A percentile compares a stretch with the other conserved stretches of the same genome.
These are phyloP conservation scores for Campylorhamphus procurvoides DNA, from an alignment of 2,113 vertebrate species.

Conservation along the genomic window DNA sequence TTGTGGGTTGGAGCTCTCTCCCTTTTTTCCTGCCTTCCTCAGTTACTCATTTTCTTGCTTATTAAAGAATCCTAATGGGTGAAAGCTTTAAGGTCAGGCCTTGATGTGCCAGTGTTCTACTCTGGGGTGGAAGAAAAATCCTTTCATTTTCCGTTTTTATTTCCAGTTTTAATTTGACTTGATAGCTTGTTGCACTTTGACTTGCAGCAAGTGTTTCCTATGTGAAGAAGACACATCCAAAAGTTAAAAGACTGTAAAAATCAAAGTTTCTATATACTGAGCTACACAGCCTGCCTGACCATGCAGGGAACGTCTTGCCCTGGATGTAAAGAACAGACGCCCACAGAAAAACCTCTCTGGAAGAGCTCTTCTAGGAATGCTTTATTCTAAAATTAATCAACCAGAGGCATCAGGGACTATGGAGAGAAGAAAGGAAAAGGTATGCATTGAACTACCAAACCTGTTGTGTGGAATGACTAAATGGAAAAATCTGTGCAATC, in stretches of 20 bases:
- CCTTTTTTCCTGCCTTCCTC: not conserved
- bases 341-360: not conserved
- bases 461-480: not conserved
- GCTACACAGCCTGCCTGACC: not conserved
- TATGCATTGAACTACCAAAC: not conserved
- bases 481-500: not conserved
- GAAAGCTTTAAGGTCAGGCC: constrained; percentile 39
- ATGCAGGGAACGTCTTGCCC: constrained; percentile 11
- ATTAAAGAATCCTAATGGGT: not conserved
- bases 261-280: constrained; percentile 13
- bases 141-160: not conserved
- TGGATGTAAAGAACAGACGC: not conserved
- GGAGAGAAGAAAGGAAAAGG: not conserved
- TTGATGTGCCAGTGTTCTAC: not conserved
- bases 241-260: constrained; percentile 37
- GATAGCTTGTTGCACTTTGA: constrained; percentile 51
- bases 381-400: constrained; percentile 58
- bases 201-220: not conserved
- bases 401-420: not conserved
- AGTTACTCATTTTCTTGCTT: constrained; percentile 31
- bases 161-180: constrained; percentile 50
- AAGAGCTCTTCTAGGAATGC: constrained; percentile 8
- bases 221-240: constrained; percentile 2
- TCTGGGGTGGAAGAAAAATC: not conserved
- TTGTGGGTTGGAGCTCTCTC: not conserved